These are phyloP conservation scores for Sphyrna mokarran DNA, from an alignment of 2,113 vertebrate genomes.

Conservation along the genomic window DNA sequence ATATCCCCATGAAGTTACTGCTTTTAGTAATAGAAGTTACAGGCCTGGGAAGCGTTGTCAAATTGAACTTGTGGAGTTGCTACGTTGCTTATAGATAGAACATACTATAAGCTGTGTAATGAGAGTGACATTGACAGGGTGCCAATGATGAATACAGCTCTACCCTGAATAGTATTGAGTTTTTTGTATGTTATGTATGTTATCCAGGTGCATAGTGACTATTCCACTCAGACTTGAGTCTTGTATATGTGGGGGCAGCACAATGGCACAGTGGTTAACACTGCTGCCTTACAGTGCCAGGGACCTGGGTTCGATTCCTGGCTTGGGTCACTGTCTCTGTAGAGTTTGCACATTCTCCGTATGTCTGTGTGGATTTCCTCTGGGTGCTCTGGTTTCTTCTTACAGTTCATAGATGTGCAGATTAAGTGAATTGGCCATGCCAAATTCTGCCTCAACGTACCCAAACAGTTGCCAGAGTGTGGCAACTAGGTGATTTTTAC, in stretches of 20 bases:
- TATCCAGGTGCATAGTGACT: background rate
- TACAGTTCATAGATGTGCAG: too few species aligned
- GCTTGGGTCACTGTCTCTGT: too few species aligned
- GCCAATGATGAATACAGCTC: background rate
- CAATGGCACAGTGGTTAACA: too few species aligned
- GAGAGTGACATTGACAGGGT: background rate
- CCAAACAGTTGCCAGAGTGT: too few species aligned
- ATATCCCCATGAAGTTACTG: background rate
- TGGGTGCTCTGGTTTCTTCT: too few species aligned
- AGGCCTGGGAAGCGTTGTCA: background rate
- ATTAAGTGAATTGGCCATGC: too few species aligned
- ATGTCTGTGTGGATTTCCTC: too few species aligned
- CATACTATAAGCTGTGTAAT: background rate
- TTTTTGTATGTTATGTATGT: background rate
- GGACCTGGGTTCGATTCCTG: too few species aligned
- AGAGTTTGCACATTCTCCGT: too few species aligned
- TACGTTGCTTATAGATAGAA: background rate
- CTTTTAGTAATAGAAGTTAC: background rate
- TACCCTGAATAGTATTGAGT: background rate
- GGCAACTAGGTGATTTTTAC: too few species aligned
- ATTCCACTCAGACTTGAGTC: background rate
- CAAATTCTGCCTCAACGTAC: too few species aligned
- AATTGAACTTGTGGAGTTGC: background rate
- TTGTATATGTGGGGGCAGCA: background rate
- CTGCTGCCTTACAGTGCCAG: too few species aligned